Evolutionary conservation across 2,797 vertebrate species (phyloP), one percentile per base, ranked within the genome.

Genomic region (Hirundo rustica): DNA sequence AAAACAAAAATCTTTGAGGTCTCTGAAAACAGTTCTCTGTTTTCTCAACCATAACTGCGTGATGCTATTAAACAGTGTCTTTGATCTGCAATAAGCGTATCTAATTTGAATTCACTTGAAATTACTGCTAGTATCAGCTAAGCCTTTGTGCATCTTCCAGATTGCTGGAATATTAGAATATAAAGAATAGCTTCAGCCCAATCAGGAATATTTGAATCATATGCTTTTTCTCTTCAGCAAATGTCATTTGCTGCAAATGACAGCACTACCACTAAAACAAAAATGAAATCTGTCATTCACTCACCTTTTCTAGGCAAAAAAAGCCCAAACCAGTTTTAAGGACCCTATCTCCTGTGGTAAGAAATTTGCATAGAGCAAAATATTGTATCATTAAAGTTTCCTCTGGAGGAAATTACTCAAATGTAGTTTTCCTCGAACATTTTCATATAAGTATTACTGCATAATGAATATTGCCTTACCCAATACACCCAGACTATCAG

Each of bases 51-150:
- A 68, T 92, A 80, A 85, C 36, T 91, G 77, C 36, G 3, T 38
- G 48, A 67, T 17, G 54, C 47, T 87, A 54, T 86, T 91, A 94
- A 94, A 60, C n/a, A 70, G 25, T 22, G 60, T 64, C 48, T 96
- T 96, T 96, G 80, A 92, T 93, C 86, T 77, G 57, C 70, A 93
- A 86, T 93, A 91, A 93, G 80, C 71, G 85, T 67, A 62, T 77
- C 80, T 94, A 91, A 96, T 94, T 95, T 91, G 44, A 93, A 95
- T 96, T 94, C 77, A 86, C 71, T 95, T 95, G 65, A 54, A 94
- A 92, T 82, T 83, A 54, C 66, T 74, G n/a, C 48, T 77, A 48
- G 29, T 86, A 74, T 44, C 68, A 72, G 26, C 70, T 84, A 57
- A 74, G 29, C 22, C 34, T 91, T 91, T 66, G 70, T 91, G 25